phyloP scores from a whole-genome alignment of 2,113 vertebrate species.

The Callopanchax toddi region DNA sequence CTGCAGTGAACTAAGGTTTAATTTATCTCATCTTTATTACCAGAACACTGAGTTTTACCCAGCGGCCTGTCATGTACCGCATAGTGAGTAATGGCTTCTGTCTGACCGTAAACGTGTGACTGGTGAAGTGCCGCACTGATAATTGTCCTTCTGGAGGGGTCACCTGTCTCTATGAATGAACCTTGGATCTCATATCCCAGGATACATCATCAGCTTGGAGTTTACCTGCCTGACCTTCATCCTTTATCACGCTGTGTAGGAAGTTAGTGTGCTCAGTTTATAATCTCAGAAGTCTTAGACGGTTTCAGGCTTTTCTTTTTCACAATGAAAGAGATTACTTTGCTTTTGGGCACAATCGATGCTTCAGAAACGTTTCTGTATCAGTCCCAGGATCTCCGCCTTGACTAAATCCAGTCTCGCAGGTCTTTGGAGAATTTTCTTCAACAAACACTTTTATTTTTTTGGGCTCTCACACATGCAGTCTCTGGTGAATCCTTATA shows the following conservation, averaged over 20 bases:
- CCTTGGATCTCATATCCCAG: neutral
- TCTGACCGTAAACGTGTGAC: conserved; percentile 9
- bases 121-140: conserved; percentile 3
- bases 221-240: neutral
- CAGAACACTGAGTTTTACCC: conserved; percentile 11
- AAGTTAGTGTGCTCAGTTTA: neutral
- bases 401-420: neutral
- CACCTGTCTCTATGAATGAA: neutral
- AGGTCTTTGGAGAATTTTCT: neutral
- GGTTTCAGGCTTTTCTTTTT: neutral
- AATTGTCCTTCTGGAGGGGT: conserved; percentile 17
- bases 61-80: neutral
- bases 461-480: no score
- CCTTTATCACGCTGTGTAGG: neutral
- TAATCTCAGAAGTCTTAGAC: neutral
- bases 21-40: conserved; percentile 9
- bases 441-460: neutral
- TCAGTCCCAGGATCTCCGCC: neutral
- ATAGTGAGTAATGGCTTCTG: conserved; percentile 9
- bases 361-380: neutral
- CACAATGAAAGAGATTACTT: neutral
- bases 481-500: no score
- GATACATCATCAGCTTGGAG: conserved; percentile 1
- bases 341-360: neutral
- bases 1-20: neutral